Evolutionary conservation across 2,797 vertebrate genomes (phyloP), one percentile per base, ranked within the genome.

Genomic region (Sebastes flavidus): DNA sequence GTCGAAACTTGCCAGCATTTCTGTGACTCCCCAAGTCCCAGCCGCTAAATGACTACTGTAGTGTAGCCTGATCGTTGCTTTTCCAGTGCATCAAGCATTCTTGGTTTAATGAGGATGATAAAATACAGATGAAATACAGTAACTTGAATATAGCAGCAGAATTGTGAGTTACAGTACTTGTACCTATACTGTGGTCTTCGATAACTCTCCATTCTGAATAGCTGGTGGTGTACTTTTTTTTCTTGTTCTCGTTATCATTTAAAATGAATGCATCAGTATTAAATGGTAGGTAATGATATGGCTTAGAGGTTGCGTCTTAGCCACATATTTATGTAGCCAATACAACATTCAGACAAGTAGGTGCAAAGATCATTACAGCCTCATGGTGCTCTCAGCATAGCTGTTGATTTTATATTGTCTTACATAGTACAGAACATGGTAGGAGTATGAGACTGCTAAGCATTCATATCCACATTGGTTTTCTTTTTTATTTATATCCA

Each of bases 1-100:
- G 82, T 87, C 36, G 49, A 85, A 88, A 82, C 80, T 67, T 76
- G 65, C 77, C 77, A 87, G 66, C 67, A 67, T 85, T 89, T 85
- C 67, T 69, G 72, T 61, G 65, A 34, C 63, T 68, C 83, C 75
- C 83, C 54, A 72, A 78, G 63, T 82, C 76, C 68, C 72, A 68
- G 60, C 49, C 6, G 30, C 78, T 78, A 80, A 89, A 82, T 61
- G 78, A 72, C 73, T 68, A 42, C 71, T 59, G 68, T 78, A 74
- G 46, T 66, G 68, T 60, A 6, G 65, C 63, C 62, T 32, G 38
- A 32, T 65, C 24, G 10, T 49, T 61, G 75, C 46, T 34, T 80
- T 60, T 46, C 34, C 18, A 61, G 42, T n/a, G 24, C 38, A 30
- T 68, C 20, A 18, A 67, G 4, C 7, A 18, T 58, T 16, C 2